Evolutionary conservation across 2,888 invertebrate species (phyloP).

Genomic region (Lepeophtheirus nordmannii): DNA sequence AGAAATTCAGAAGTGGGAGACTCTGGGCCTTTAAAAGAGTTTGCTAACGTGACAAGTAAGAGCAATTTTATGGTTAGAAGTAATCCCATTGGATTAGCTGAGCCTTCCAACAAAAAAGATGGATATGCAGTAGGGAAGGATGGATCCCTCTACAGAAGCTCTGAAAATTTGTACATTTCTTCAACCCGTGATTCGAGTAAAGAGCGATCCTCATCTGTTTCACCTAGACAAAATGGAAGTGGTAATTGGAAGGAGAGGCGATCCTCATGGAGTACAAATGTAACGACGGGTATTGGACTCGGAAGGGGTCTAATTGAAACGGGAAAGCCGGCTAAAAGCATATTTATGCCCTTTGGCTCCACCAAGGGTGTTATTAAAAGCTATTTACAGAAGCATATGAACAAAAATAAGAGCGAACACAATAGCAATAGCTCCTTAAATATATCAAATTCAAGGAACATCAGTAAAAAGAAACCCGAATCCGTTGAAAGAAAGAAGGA

Average conservation of each 20-base stretch:
- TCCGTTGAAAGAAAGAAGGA: background rate
- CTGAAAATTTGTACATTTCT: background rate
- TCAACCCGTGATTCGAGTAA: background rate
- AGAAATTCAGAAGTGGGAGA: slow-evolving; percentile 9
- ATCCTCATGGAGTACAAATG: slow-evolving; percentile 1
- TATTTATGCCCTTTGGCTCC: slow-evolving; percentile 19
- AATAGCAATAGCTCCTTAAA: background rate
- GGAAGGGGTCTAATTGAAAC: slow-evolving; percentile 19
- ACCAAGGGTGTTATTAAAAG: background rate
- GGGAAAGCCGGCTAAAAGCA: slow-evolving; percentile 6
- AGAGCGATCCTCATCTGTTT: background rate
- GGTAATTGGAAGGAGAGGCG: background rate
- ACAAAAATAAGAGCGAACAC: background rate
- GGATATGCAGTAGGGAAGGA: slow-evolving; percentile 22
- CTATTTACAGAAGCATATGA: slow-evolving; percentile 6
- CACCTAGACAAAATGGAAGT: background rate
- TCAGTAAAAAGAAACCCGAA: background rate
- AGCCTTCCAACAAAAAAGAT: slow-evolving; percentile 21
- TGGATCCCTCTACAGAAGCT: slow-evolving; percentile 15
- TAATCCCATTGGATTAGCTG: slow-evolving; percentile 22
- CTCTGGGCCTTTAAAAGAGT: background rate
- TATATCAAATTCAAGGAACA: background rate
- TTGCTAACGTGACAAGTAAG: background rate
- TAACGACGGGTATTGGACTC: background rate
- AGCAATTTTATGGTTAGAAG: slow-evolving; percentile 20